phyloP scores from a whole-genome alignment of 2,888 invertebrate genomes.

The Tetranychus piercei region DNA sequence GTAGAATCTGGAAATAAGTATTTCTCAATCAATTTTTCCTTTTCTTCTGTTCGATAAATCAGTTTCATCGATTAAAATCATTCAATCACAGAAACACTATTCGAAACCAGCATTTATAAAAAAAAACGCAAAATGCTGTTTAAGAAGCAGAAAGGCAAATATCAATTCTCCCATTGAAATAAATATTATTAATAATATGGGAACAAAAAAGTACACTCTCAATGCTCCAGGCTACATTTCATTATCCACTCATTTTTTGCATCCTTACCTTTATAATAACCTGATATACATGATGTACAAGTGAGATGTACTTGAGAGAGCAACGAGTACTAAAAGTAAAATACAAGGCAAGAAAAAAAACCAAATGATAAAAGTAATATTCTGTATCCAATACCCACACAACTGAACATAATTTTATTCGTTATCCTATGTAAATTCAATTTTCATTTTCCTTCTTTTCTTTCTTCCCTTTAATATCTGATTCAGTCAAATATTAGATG shows the following conservation, averaged over 20 bases:
- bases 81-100: no score
- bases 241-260: background rate
- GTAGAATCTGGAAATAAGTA: background rate
- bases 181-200: background rate
- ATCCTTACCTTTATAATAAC: background rate
- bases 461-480: background rate
- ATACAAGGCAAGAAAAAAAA: background rate
- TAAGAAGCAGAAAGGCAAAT: no score
- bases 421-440: background rate
- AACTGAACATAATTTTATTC: no score
- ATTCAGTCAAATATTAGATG: no score
- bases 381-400: background rate
- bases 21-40: background rate
- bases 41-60: background rate
- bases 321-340: background rate
- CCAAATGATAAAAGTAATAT: background rate
- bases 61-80: background rate
- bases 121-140: no score
- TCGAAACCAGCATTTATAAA: no score
- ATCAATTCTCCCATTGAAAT: no score
- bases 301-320: background rate
- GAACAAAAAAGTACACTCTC: background rate
- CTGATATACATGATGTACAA: background rate
- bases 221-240: background rate
- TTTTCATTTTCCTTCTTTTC: background rate